phyloP scores from a whole-genome alignment of 2,797 vertebrate genomes.

The Amniataba percoides region DNA sequence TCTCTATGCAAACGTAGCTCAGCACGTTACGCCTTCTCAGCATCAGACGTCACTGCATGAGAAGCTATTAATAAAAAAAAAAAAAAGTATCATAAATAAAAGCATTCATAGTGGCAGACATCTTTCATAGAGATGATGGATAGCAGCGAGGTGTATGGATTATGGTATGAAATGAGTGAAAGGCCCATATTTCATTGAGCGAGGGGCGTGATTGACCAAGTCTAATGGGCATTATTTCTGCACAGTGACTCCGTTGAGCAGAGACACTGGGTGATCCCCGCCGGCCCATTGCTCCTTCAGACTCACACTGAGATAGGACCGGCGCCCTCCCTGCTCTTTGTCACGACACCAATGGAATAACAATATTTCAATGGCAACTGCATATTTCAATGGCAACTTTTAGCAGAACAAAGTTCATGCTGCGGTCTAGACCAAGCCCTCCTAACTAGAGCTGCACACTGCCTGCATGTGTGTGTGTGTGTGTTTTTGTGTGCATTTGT shows the following conservation, averaged over 20 bases:
- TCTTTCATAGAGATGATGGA: slow-evolving; percentile 79
- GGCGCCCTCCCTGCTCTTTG: slow-evolving; percentile 82
- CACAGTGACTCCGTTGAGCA: slow-evolving; percentile 90
- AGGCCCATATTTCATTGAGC: slow-evolving; percentile 79
- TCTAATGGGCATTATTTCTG: slow-evolving; percentile 94
- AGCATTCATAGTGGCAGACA: slow-evolving; percentile 61
- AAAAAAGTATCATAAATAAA: slow-evolving; percentile 74
- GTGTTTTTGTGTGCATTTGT: slow-evolving; percentile 29
- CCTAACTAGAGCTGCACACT: slow-evolving; percentile 57
- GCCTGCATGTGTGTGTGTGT: slow-evolving; percentile 45
- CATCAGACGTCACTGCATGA: slow-evolving; percentile 52
- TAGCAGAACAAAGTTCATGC: slow-evolving; percentile 81
- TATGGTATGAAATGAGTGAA: slow-evolving; percentile 77
- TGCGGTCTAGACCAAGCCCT: slow-evolving; percentile 71
- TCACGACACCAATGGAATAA: slow-evolving; percentile 81
- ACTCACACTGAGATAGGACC: slow-evolving; percentile 85
- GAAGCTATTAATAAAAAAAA: slow-evolving; percentile 54
- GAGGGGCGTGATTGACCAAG: slow-evolving; percentile 87
- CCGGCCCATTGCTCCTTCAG: slow-evolving; percentile 76
- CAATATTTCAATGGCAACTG: slow-evolving; percentile 81
- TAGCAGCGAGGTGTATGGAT: slow-evolving; percentile 75
- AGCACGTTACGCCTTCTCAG: slow-evolving; percentile 57
- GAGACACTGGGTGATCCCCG: slow-evolving; percentile 82
- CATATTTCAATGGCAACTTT: slow-evolving; percentile 80
- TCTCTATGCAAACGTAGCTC: slow-evolving; percentile 58